These are phyloP conservation scores for Dicyrtoma fusca DNA, from an alignment of 2,888 invertebrate genomes.

Conservation along the genomic window DNA sequence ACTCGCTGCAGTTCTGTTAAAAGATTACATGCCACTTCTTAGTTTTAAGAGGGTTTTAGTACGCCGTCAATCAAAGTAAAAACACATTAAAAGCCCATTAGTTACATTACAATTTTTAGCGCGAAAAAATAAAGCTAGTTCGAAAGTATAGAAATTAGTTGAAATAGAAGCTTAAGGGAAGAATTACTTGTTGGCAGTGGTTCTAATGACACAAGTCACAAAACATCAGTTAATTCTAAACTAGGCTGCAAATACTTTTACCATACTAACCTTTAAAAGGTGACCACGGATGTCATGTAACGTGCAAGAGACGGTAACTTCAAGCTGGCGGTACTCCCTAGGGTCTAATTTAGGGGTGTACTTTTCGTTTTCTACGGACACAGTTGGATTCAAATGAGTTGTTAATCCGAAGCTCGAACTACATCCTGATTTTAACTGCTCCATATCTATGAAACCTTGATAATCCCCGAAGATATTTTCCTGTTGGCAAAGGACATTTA, in stretches of 20 bases:
- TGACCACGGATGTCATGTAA: constrained; percentile 96
- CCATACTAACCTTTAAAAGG: constrained; percentile 70
- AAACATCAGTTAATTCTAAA: too few relatives aligned
- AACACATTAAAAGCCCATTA: not conserved
- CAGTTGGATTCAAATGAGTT: constrained; percentile 22
- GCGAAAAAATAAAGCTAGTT: not conserved
- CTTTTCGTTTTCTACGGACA: constrained; percentile 10
- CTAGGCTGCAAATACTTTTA: too few relatives aligned
- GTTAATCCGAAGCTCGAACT: constrained; percentile 33
- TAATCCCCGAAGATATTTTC: constrained; percentile 98
- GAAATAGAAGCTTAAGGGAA: not conserved
- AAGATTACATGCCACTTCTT: constrained; percentile 30
- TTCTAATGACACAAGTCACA: too few relatives aligned
- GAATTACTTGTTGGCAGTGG: too few relatives aligned
- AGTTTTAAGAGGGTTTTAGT: too few relatives aligned
- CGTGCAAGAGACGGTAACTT: constrained; percentile 88
- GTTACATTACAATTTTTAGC: not conserved
- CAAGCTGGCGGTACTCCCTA: constrained; percentile 82
- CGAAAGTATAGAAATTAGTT: constrained; percentile 47
- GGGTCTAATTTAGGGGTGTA: constrained; percentile 70
- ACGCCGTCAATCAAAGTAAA: too few relatives aligned
- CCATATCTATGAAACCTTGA: constrained; percentile 92
- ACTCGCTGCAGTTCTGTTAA: constrained; percentile 77
- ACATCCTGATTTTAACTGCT: constrained; percentile 62
- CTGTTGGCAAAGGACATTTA: constrained; percentile 59